Conservation (phyloP, 2,113 vertebrate genomes). For the Indri indri region DNA sequence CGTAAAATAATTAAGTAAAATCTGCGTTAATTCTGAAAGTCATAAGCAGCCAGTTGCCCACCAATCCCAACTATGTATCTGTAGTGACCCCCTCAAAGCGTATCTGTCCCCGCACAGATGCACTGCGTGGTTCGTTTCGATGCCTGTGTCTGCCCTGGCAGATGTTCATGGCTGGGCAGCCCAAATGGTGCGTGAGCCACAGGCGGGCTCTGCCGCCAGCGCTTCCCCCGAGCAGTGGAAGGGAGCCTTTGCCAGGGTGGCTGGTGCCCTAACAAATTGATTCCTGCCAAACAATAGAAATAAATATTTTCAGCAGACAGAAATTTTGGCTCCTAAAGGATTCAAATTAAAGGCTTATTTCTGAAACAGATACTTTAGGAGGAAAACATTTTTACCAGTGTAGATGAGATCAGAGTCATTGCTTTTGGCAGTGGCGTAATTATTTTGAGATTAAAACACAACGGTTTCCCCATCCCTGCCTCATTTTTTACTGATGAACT, state of each 20-base stretch:
- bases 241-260: constrained; percentile 69
- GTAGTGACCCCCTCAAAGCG: background rate
- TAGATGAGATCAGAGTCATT: constrained; percentile 66
- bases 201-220: constrained; percentile 53
- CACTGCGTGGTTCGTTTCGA: background rate
- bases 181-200: background rate
- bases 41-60: background rate
- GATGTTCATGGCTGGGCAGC: constrained; percentile 46
- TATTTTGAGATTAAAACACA: constrained; percentile 55
- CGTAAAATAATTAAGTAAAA: background rate
- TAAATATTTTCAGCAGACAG: constrained; percentile 79
- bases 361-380: constrained; percentile 73
- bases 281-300: constrained; percentile 81
- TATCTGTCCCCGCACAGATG: background rate
- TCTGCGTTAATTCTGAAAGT: background rate
- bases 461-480: background rate
- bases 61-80: background rate
- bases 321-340: constrained; percentile 71
- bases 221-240: constrained; percentile 61
- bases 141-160: background rate
- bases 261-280: constrained; percentile 77
- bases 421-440: constrained; percentile 53
- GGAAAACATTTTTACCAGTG: constrained; percentile 64
- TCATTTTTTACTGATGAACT: background rate
- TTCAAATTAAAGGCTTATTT: constrained; percentile 79